Evolutionary conservation across 1,140 invertebrate genomes (phyloP), one percentile per base, ranked within the genome.

Genomic region (Apis florea): DNA sequence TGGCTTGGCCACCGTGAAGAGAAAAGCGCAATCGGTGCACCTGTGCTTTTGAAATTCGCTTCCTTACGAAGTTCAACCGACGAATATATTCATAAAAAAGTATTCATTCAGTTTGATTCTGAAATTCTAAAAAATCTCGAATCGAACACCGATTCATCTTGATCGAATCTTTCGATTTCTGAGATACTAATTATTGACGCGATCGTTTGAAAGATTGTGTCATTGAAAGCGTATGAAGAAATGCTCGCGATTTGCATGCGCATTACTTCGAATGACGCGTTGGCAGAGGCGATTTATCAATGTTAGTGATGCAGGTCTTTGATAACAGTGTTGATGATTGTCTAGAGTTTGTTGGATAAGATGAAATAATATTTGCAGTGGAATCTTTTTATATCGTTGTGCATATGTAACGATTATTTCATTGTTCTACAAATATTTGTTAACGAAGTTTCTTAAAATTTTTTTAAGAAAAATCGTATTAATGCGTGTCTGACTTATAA

Each of bases 21-120:
- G 74, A 61, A 69, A 82, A 85, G 74, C 40, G 83, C 79, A 85
- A 86, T 83, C 85, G 76, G 19, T 85, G 53, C 58, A 72, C 69
- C 73, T 40, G 59, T 88, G 82, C 54, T 49, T 31, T 59, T 61
- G 73, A 58, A 24, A 63, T 69, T 58, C n/a, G 59, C 59, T 54
- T 85, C 64, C 79, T 71, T 83, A 70, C 72, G 24, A 76, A 59
- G 21, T 82, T 78, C 67, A 49, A 59, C 83, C 66, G 53, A 67
- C 74, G 78, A 86, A 82, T 84, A 75, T 49, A 24, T 59, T 54
- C 53, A 54, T 5, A 40, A 24, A 71, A 59, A 54, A 53, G 19
- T 51, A 74, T 75, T 71, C 63, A 68, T 6, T 40, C 31, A 40
- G 31, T 40, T 40, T 6, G 31, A 40, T 40, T 6, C 4, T 5